phyloP scores from a whole-genome alignment of 2,888 invertebrate genomes.

The Ischnura elegans region DNA sequence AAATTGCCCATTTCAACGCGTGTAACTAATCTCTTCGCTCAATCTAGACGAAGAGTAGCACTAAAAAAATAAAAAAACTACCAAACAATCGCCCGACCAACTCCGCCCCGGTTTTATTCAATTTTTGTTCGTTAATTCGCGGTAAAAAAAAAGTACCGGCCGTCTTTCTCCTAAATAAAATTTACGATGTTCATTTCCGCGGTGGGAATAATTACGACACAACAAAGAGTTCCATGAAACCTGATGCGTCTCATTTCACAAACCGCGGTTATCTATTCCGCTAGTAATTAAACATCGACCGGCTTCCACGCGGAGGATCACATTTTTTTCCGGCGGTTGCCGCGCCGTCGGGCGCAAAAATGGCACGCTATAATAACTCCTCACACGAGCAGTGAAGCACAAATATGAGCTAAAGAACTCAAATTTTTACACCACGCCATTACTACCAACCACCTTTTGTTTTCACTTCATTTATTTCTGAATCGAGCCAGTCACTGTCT shows the following conservation, averaged over 20 bases:
- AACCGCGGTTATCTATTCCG: constrained; percentile 3
- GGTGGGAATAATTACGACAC: neutral
- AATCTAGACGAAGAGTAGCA: neutral
- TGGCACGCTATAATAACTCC: neutral
- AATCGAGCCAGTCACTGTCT: too few relatives aligned
- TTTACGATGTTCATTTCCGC: constrained; percentile 11
- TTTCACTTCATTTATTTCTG: too few relatives aligned
- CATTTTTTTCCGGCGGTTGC: neutral
- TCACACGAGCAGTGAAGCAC: neutral
- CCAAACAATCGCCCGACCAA: neutral
- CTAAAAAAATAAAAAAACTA: neutral
- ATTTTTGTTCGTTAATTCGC: neutral
- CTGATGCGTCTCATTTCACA: constrained; percentile 25
- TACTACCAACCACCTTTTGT: too few relatives aligned
- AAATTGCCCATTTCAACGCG: neutral
- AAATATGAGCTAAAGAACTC: neutral
- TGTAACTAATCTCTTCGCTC: constrained; percentile 11
- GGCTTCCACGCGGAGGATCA: neutral
- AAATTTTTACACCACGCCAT: neutral
- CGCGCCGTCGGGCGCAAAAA: neutral
- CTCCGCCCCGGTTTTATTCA: neutral
- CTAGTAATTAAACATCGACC: constrained; percentile 1
- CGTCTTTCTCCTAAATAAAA: constrained; percentile 4
- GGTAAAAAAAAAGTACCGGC: neutral
- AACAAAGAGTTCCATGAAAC: neutral